Conservation (phyloP, 2,797 vertebrate species). For the Sebastes melanostomus region DNA sequence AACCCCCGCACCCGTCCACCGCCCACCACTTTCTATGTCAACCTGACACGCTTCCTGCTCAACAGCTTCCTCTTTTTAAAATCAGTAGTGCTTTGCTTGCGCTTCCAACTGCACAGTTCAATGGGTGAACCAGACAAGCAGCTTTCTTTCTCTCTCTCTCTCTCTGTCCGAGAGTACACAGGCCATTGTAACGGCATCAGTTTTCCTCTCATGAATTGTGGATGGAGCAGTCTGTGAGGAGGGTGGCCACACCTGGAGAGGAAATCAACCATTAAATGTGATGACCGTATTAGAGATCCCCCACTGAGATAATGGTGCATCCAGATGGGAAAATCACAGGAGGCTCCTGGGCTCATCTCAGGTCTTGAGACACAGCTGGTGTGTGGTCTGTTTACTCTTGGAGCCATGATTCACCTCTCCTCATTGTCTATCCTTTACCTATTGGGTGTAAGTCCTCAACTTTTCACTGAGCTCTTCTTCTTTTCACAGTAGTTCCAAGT, state of each 20-base stretch:
- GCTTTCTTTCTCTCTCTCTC: neutral
- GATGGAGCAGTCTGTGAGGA: constrained; percentile 52
- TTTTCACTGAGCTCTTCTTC: neutral
- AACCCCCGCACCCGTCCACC: neutral
- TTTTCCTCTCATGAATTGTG: constrained; percentile 70
- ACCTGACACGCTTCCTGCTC: constrained; percentile 17
- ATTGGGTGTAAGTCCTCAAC: neutral
- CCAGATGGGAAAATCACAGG: constrained; percentile 53
- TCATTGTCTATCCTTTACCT: neutral
- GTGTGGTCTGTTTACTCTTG: constrained; percentile 19
- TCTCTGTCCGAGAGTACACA: neutral
- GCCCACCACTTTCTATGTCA: neutral
- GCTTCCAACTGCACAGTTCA: neutral
- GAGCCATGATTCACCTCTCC: neutral
- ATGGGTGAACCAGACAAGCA: neutral
- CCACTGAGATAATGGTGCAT: constrained; percentile 25
- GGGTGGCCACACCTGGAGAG: constrained; percentile 67
- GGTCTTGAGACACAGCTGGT: constrained; percentile 8
- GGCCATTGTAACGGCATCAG: constrained; percentile 22
- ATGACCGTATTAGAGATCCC: constrained; percentile 45
- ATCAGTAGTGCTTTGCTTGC: neutral
- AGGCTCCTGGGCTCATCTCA: constrained; percentile 12
- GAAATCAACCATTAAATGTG: constrained; percentile 55
- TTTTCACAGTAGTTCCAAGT: neutral
- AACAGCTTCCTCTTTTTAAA: constrained; percentile 16